Evolutionary conservation across 2,888 invertebrate species (phyloP).

Genomic region (Acholoe squamosa): DNA sequence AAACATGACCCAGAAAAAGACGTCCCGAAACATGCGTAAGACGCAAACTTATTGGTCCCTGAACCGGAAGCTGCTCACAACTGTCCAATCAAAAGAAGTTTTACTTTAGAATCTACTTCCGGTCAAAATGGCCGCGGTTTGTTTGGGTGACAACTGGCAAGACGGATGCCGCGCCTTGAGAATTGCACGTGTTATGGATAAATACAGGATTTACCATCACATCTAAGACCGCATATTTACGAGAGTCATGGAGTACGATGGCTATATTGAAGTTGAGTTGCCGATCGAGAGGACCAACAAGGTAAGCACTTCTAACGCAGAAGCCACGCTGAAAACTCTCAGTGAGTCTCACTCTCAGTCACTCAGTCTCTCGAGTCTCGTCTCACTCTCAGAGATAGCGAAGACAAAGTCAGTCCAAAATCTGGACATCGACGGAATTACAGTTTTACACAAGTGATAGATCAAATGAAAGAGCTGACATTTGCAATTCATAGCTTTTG

Average conservation of each 20-base stretch:
- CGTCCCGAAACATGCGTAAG: background rate
- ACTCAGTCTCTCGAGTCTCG: too few species aligned
- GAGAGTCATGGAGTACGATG: constrained; percentile 35
- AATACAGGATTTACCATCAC: background rate
- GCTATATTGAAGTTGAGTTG: background rate
- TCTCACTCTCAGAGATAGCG: too few species aligned
- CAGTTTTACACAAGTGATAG: too few species aligned
- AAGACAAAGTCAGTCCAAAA: too few species aligned
- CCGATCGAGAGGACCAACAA: background rate
- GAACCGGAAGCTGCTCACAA: background rate
- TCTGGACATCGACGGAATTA: too few species aligned
- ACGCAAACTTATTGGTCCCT: background rate
- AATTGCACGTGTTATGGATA: background rate
- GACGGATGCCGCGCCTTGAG: background rate
- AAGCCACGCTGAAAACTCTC: too few species aligned
- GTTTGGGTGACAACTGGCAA: constrained; percentile 47
- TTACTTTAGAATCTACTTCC: background rate
- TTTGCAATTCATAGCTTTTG: too few species aligned
- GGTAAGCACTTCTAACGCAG: background rate
- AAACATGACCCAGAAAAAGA: constrained; percentile 29
- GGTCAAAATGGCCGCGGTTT: constrained; percentile 51
- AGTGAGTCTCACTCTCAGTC: too few species aligned
- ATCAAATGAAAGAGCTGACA: too few species aligned
- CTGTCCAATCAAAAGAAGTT: background rate
- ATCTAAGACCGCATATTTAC: background rate